A percentile compares a stretch with the other conserved stretches of the same genome.
Conservation (phyloP, 2,888 invertebrate species). For the Diloba caeruleocephala region DNA sequence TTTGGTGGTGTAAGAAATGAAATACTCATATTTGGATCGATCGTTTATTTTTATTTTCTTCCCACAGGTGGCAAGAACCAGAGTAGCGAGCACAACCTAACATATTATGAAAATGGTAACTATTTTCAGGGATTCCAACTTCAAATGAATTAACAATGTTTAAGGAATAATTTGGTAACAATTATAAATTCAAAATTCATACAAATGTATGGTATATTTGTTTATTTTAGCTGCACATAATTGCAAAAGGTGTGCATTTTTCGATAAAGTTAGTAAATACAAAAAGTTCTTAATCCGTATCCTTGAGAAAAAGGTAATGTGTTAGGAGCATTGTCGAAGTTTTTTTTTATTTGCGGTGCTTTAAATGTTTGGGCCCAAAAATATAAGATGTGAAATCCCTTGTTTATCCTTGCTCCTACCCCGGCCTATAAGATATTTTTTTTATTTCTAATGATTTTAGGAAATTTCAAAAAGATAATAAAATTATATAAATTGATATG, state of each 20-base stretch:
- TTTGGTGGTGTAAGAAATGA: conserved; percentile 47
- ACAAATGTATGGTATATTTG: conserved; percentile 27
- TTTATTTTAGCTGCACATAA: conserved; percentile 31
- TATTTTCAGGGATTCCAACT: conserved; percentile 86
- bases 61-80: conserved; percentile 86
- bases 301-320: conserved; percentile 36
- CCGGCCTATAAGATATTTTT: conserved; percentile 73
- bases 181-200: conserved; percentile 40
- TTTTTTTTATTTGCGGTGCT: conserved; percentile 39
- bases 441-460: conserved; percentile 78
- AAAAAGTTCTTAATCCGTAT: conserved; percentile 37
- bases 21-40: conserved; percentile 76
- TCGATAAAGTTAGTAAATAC: conserved; percentile 38
- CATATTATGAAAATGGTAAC: conserved; percentile 85
- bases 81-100: conserved; percentile 86
- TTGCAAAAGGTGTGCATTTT: conserved; percentile 47
- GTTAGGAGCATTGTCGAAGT: conserved; percentile 14
- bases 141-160: conserved; percentile 61
- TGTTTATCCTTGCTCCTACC: conserved; percentile 79
- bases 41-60: conserved; percentile 86
- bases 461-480: conserved; percentile 71
- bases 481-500: conserved; percentile 72
- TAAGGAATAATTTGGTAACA: conserved; percentile 41
- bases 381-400: conserved; percentile 76
- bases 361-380: conserved; percentile 40